phyloP scores from a whole-genome alignment of 2,888 invertebrate species.

The Asteroscopus sphinx region DNA sequence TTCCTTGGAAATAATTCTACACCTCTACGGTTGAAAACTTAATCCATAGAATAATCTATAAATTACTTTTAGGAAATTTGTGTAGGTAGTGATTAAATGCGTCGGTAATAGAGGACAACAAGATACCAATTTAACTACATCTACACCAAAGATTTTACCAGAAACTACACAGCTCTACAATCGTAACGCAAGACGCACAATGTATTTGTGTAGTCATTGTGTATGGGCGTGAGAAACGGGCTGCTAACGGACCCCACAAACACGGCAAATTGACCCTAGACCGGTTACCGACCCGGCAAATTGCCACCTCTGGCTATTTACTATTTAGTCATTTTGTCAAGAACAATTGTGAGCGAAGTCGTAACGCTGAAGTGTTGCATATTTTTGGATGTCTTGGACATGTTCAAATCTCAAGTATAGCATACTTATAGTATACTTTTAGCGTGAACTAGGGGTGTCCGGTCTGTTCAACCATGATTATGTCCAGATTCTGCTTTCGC shows the following conservation, averaged over 20 bases:
- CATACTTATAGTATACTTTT: too few relatives aligned
- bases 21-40: too few relatives aligned
- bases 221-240: conserved; percentile 64
- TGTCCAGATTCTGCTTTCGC: too few relatives aligned
- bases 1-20: too few relatives aligned
- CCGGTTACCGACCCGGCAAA: conserved; percentile 56
- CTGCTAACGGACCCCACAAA: conserved; percentile 61
- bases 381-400: conserved; percentile 3
- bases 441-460: too few relatives aligned
- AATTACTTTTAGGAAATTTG: too few relatives aligned
- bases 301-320: conserved; percentile 41
- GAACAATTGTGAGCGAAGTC: conserved; percentile 14
- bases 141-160: conserved; percentile 31
- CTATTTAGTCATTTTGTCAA: conserved; percentile 17
- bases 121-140: conserved; percentile 9
- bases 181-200: conserved; percentile 35
- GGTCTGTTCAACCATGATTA: too few relatives aligned
- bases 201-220: conserved; percentile 56
- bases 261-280: conserved; percentile 60
- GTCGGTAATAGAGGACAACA: background rate
- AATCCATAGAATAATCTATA: too few relatives aligned
- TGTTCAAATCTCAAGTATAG: background rate
- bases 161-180: conserved; percentile 27
- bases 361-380: conserved; percentile 1
- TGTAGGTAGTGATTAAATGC: too few relatives aligned